Percentiles rank a stretch among this genome's conserved stretches.
Conservation (phyloP, 2,888 invertebrate genomes). For the Dexiosoma caninum region DNA sequence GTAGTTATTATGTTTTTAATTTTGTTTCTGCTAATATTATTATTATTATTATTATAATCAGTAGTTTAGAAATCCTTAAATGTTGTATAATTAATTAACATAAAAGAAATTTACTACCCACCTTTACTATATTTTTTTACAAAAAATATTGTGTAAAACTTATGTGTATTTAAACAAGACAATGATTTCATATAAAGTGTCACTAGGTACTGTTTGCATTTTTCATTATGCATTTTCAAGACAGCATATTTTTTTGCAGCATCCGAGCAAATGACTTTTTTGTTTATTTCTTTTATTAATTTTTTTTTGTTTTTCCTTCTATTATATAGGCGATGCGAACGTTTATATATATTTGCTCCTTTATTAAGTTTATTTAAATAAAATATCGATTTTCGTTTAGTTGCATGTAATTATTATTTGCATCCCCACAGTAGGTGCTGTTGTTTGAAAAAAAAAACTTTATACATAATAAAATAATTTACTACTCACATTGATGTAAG, state of each 20-base stretch:
- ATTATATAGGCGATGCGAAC: constrained; percentile 65
- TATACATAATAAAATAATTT: constrained; percentile 14
- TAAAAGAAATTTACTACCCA: constrained; percentile 9
- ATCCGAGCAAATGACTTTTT: constrained; percentile 70
- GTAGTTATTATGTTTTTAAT: neutral
- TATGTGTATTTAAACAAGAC: constrained; percentile 43
- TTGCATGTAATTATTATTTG: constrained; percentile 66
- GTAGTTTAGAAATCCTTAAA: no score
- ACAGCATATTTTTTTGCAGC: constrained; percentile 71
- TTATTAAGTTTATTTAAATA: constrained; percentile 64
- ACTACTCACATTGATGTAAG: constrained; percentile 29
- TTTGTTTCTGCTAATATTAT: neutral
- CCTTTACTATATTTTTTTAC: constrained; percentile 62
- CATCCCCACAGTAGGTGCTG: constrained; percentile 71
- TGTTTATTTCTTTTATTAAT: constrained; percentile 26
- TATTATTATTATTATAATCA: no score
- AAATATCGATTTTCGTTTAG: constrained; percentile 71
- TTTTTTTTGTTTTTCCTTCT: constrained; percentile 25
- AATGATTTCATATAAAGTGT: neutral
- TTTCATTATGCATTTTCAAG: constrained; percentile 45
- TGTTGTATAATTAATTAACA: neutral
- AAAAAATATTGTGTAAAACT: constrained; percentile 60
- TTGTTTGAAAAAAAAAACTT: constrained; percentile 56
- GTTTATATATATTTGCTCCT: constrained; percentile 44
- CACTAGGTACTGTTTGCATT: neutral